phyloP scores from a whole-genome alignment of 2,888 invertebrate genomes.

The Muschampia plurimacula region DNA sequence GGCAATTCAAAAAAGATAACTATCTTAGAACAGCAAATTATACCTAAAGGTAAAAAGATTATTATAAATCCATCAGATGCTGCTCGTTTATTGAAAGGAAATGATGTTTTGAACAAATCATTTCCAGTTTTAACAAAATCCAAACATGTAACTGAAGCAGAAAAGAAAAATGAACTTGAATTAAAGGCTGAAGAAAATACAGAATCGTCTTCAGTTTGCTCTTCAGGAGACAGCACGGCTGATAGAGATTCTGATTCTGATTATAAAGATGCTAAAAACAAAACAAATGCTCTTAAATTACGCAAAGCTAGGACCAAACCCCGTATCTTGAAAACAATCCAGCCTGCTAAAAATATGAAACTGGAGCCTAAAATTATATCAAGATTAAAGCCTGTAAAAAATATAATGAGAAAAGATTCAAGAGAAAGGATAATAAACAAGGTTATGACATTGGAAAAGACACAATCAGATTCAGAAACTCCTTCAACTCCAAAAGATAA shows the following conservation, averaged over 20 bases:
- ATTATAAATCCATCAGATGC: slow-evolving; percentile 68
- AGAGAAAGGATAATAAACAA: slow-evolving; percentile 72
- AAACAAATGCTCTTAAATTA: slow-evolving; percentile 61
- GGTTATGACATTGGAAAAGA: slow-evolving; percentile 58
- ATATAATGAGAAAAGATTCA: slow-evolving; percentile 64
- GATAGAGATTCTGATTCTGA: slow-evolving; percentile 88
- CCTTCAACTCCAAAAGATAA: slow-evolving; percentile 57
- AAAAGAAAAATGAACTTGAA: slow-evolving; percentile 60
- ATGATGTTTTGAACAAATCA: slow-evolving; percentile 72
- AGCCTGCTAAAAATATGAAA: slow-evolving; percentile 59
- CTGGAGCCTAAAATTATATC: slow-evolving; percentile 65
- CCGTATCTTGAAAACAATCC: slow-evolving; percentile 66
- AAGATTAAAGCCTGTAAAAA: slow-evolving; percentile 65
- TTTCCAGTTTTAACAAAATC: slow-evolving; percentile 63
- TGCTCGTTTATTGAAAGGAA: slow-evolving; percentile 70
- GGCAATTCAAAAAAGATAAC: slow-evolving; percentile 79
- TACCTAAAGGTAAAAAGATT: slow-evolving; percentile 82
- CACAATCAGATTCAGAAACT: slow-evolving; percentile 56
- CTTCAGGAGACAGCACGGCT: slow-evolving; percentile 83
- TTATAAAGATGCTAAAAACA: slow-evolving; percentile 80
- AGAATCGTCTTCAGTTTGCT: slow-evolving; percentile 79
- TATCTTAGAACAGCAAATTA: slow-evolving; percentile 78
- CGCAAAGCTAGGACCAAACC: slow-evolving; percentile 71
- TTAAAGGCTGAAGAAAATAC: slow-evolving; percentile 78
- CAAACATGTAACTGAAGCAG: slow-evolving; percentile 60